A percentile compares a stretch with the other conserved stretches of the same genome.
Conservation (phyloP, 2,113 vertebrate genomes). For the Shinisaurus crocodilurus region DNA sequence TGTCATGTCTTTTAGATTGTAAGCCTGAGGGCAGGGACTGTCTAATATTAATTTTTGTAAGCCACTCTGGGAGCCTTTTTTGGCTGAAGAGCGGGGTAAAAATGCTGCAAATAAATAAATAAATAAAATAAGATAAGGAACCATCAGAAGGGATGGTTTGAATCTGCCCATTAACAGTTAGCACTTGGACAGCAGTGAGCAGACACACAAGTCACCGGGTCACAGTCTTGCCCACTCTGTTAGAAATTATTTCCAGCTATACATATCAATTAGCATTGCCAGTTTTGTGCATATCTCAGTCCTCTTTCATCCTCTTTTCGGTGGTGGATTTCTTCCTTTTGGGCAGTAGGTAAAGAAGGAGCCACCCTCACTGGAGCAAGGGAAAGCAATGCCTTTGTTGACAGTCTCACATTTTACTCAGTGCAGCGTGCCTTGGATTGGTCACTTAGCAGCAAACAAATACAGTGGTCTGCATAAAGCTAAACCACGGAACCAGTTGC, state of each 20-base stretch:
- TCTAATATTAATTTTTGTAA: too few species aligned
- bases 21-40: too few species aligned
- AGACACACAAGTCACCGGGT: background rate
- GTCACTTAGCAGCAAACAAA: accelerated
- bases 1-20: too few species aligned
- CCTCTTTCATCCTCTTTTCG: background rate
- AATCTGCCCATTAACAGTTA: too few species aligned
- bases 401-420: background rate
- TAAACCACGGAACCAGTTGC: background rate
- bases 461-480: background rate
- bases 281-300: background rate
- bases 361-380: accelerated
- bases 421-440: background rate
- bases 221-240: background rate
- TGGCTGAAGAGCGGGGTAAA: too few species aligned
- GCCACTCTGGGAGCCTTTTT: too few species aligned
- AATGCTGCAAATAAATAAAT: too few species aligned
- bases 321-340: background rate
- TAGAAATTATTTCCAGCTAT: background rate
- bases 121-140: background rate
- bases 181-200: background rate
- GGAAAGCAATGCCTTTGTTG: background rate
- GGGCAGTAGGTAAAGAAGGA: background rate
- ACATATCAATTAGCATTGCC: background rate
- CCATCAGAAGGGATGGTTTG: background rate